Percentiles rank a stretch among this genome's conserved stretches.
Evolutionary conservation across 2,888 invertebrate species (phyloP).

Genomic region (Dryadula phaetusa): DNA sequence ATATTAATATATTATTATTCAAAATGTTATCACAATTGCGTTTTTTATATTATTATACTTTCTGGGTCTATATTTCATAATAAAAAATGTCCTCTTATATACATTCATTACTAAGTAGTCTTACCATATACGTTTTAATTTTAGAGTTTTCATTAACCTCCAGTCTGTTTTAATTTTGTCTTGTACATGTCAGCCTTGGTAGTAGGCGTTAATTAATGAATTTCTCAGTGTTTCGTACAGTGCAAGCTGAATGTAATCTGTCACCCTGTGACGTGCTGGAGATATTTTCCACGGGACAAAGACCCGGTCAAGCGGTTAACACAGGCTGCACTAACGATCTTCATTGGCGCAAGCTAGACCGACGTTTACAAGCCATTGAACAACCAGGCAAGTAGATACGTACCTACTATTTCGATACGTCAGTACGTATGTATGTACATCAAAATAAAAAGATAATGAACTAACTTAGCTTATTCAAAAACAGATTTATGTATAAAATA

Average conservation of each 20-base stretch:
- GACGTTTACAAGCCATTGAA: slow-evolving; percentile 87
- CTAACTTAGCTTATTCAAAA: too few species aligned
- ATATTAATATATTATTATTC: too few species aligned
- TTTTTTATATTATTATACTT: too few species aligned
- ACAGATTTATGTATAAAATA: too few species aligned
- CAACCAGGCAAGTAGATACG: slow-evolving; percentile 82
- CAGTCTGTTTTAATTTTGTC: not conserved
- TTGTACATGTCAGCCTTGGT: not conserved
- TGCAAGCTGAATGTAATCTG: slow-evolving; percentile 70
- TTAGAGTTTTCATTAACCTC: not conserved
- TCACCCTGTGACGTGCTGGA: slow-evolving; percentile 82
- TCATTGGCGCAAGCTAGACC: slow-evolving; percentile 84
- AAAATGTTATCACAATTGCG: too few species aligned
- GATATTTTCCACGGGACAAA: slow-evolving; percentile 61
- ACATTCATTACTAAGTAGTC: not conserved
- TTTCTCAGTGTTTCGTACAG: slow-evolving; percentile 23
- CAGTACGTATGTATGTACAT: too few species aligned
- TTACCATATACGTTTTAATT: not conserved
- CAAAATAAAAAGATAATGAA: too few species aligned
- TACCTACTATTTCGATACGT: not conserved
- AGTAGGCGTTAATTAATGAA: not conserved
- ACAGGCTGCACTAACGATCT: slow-evolving; percentile 67
- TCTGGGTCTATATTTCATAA: too few species aligned
- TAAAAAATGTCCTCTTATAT: too few species aligned
- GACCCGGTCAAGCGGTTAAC: slow-evolving; percentile 46